Base-by-base conservation (phyloP, 2,113 vertebrate species). In the Pomatostomus ruficeps region DNA sequence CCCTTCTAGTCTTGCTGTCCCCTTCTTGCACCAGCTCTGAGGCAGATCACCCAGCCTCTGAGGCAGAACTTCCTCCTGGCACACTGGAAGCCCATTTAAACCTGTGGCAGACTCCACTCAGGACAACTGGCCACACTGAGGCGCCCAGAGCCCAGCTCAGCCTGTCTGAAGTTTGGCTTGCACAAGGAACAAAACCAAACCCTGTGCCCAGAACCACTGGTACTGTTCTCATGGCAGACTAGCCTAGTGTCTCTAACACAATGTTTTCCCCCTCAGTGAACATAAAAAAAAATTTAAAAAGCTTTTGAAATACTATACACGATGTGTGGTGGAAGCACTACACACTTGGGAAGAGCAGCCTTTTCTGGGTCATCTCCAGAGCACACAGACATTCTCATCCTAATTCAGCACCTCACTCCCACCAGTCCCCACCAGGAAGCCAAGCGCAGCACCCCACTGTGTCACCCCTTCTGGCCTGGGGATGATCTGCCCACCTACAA, bases 221-320 rank as follows among this genome's bases (percentile, higher is more conserved):
- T 67, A 42, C 58, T 68, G 36, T 61, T 79, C 61, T 43, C 2
- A 1, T 7, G 33, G 49, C 49, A 54, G 70, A 62, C 0, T 0
- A 90, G 24, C 54, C 49, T 38, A 12, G 28, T 38, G 21, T 59
- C 66, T 83, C 43, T 40, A 89, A 78, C 14, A 58, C 26, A 46
- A 42, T 4, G 17, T 71, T 51, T 66, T 59, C 26, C 25, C 29
- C 31, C 6, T 54, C n/a, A 18, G 40, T 35, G 46, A 88, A 49
- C 16, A 51, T 18, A 35, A 59, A 23, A 65, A 36, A 15, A 12
- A n/a, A 12, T 4, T 3, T 2, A 1, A n/a, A n/a, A 66, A 55
- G 9, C 35, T 89, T 91, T 61, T 91, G 22, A 79, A 82, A 70
- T 36, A 66, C 21, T 54, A 54, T 36, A 81, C 20, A 55, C 1